Evolutionary conservation across 2,113 vertebrate species (phyloP), one percentile per base, ranked within the genome.

Genomic region (Chamaetylas fuelleborni): DNA sequence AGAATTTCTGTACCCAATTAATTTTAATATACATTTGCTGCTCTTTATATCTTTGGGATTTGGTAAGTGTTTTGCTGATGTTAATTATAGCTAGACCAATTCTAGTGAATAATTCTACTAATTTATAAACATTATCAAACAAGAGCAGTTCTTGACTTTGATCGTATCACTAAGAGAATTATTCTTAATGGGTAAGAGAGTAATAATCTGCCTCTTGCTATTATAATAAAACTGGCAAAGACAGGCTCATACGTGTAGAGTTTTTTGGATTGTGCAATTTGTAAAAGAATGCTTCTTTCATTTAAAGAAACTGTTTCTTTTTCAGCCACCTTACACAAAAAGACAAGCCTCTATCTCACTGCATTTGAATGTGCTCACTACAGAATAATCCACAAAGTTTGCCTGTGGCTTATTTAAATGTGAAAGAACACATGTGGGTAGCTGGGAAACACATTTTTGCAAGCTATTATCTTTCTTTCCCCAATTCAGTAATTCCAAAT

Each of bases 381-480:
- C 61, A 92, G 81, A 96, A 91, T 67, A 64, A 34, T 72, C 54
- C 26, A 74, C 65, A 9, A 88, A 91, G 90, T 94, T 96, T 96
- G 90, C 92, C 88, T 86, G 81, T 96, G 92, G 91, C 88, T 96
- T 91, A 88, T 97, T 96, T 95, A 91, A 95, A 94, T 96, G 87
- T 95, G 95, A 93, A 97, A 89, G 95, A 94, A 93, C 88, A 95
- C 92, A 93, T 86, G 86, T 86, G 83, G 87, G 57, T 88, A 60
- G 61, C 54, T 93, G 81, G 86, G 89, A 97, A 93, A 96, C 77
- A 94, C 17, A 36, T 74, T 76, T 92, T 95, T 92, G 74, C 79
- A 67, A 82, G 74, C 74, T 81, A 88, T 97, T 82, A 51, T 77
- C 65, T 38, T 87, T 77, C 53, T 69, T 57, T 84, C 56, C 66